Evolutionary conservation across 2,797 vertebrate genomes (phyloP).

Genomic region (Odontamblyopus lacepedii): DNA sequence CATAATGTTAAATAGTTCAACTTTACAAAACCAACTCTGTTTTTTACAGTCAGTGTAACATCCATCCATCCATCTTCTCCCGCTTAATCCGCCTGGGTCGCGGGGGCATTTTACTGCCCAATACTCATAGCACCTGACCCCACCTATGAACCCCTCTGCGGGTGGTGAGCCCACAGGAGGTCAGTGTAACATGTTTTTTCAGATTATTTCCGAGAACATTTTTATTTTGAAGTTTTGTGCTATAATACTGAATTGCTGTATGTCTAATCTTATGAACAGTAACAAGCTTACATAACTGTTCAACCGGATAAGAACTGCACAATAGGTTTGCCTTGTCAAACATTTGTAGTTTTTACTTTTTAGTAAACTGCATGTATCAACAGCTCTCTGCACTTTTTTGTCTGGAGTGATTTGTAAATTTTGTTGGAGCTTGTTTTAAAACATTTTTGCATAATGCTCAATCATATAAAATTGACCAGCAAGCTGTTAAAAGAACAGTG

Average conservation of each 20-base stretch:
- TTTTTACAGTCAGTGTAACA: slow-evolving; percentile 37
- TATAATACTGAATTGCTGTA: slow-evolving; percentile 53
- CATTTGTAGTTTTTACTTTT: slow-evolving; percentile 54
- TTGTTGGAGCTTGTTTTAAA: background rate
- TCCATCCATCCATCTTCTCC: too few species aligned
- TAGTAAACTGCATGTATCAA: slow-evolving; percentile 5
- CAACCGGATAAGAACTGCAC: slow-evolving; percentile 53
- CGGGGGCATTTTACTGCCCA: too few species aligned
- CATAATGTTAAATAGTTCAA: slow-evolving; percentile 28
- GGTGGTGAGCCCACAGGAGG: background rate
- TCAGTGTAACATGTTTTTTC: slow-evolving; percentile 31
- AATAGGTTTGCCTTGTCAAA: slow-evolving; percentile 54
- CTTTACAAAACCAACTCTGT: slow-evolving; percentile 35
- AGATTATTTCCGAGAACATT: slow-evolving; percentile 36
- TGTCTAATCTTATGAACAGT: slow-evolving; percentile 57
- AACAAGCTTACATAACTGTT: slow-evolving; percentile 58
- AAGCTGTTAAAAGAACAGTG: background rate
- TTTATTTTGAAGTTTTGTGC: slow-evolving; percentile 49
- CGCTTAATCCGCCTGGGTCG: too few species aligned
- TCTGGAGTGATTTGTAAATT: background rate
- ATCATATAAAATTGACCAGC: background rate
- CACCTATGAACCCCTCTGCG: too few species aligned
- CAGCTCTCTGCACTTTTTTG: slow-evolving; percentile 1
- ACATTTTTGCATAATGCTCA: background rate
- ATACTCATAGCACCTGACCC: too few species aligned